Percentiles rank a stretch among this genome's conserved stretches.
These are phyloP conservation scores for Atrina japonica DNA, from an alignment of 2,888 invertebrate genomes.

Conservation along the genomic window DNA sequence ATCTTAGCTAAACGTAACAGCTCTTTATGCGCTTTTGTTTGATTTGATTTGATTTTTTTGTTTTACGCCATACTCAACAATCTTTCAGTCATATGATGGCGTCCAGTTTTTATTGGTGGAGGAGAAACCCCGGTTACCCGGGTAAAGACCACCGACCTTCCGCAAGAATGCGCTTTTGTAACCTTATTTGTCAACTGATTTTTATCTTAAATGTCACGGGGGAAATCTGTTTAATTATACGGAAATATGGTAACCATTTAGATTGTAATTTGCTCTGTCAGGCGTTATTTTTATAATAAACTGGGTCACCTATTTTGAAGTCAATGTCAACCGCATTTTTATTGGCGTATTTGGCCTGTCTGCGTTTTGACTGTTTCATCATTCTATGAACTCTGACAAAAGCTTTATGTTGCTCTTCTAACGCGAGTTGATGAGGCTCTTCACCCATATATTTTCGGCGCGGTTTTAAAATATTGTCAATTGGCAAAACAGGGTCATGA, in stretches of 20 bases:
- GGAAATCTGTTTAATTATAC: constrained; percentile 15
- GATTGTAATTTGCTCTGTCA: neutral
- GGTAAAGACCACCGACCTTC: too few relatives aligned
- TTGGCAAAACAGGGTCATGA: constrained; percentile 43
- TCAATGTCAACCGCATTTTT: constrained; percentile 31
- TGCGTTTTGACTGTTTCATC: constrained; percentile 36
- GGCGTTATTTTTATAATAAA: neutral
- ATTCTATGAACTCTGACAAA: constrained; percentile 37
- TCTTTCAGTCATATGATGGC: too few relatives aligned
- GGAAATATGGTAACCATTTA: neutral
- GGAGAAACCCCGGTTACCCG: too few relatives aligned
- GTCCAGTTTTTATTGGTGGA: too few relatives aligned
- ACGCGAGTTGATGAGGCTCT: constrained; percentile 38
- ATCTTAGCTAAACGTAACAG: constrained; percentile 16
- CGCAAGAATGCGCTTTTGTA: too few relatives aligned
- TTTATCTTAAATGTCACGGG: constrained; percentile 27
- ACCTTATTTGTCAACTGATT: constrained; percentile 7
- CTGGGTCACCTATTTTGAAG: constrained; percentile 47
- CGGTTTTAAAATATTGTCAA: constrained; percentile 46
- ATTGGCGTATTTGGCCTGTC: constrained; percentile 46
- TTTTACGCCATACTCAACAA: too few relatives aligned
- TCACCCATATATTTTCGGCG: constrained; percentile 45
- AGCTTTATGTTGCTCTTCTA: constrained; percentile 47
- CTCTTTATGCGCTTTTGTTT: constrained; percentile 11
- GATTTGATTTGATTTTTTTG: too few relatives aligned